Evolutionary conservation across 2,113 vertebrate genomes (phyloP).

Genomic region (Poicephalus gulielmi): DNA sequence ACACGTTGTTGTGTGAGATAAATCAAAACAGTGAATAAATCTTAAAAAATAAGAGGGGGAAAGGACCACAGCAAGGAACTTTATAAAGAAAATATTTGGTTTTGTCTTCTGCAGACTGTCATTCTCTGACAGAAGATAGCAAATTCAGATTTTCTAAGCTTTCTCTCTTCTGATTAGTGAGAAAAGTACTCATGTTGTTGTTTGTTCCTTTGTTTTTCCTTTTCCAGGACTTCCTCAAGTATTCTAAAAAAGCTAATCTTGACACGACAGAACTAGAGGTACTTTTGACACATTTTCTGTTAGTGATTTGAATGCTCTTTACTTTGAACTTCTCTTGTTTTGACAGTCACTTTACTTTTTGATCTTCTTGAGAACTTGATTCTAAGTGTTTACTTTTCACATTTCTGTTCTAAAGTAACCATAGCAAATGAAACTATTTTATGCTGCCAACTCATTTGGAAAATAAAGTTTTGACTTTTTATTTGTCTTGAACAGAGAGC

Average conservation of each 20-base stretch:
- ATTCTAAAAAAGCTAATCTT: slow-evolving; percentile 92
- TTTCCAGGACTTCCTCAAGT: slow-evolving; percentile 92
- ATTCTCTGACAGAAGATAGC: neutral
- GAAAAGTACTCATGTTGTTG: neutral
- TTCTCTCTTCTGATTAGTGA: neutral
- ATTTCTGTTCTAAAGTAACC: neutral
- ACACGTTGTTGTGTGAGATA: neutral
- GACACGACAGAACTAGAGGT: slow-evolving; percentile 94
- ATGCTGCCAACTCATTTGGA: neutral
- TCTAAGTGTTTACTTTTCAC: neutral
- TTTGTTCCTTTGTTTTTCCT: neutral
- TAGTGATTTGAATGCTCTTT: neutral
- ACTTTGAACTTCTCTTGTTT: neutral
- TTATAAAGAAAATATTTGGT: neutral
- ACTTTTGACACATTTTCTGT: slow-evolving; percentile 34
- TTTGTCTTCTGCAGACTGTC: neutral
- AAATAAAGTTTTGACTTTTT: slow-evolving; percentile 10
- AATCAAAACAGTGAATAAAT: neutral
- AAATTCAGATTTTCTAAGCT: neutral
- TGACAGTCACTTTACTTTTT: neutral
- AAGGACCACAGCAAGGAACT: neutral
- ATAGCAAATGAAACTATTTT: neutral
- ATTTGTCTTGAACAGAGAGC: slow-evolving; percentile 83
- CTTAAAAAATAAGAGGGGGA: neutral
- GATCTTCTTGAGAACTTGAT: neutral